Evolutionary conservation across 2,113 vertebrate species (phyloP).

Genomic region (Phaethon lepturus): DNA sequence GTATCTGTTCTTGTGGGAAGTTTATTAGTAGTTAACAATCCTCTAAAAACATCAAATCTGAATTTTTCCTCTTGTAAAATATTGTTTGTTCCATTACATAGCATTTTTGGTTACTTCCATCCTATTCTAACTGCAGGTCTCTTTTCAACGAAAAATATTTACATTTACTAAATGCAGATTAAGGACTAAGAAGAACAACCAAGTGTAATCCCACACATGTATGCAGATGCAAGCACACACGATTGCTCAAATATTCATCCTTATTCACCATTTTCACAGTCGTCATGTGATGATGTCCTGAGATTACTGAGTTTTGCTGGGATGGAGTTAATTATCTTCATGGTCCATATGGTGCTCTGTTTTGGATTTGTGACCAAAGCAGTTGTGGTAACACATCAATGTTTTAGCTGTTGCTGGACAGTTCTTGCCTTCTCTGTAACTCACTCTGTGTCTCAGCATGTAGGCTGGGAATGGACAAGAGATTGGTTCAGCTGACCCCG

Average conservation of each 20-base stretch:
- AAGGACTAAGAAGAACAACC: background rate
- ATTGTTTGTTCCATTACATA: background rate
- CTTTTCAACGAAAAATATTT: background rate
- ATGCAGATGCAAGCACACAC: background rate
- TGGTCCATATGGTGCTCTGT: background rate
- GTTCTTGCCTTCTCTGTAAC: background rate
- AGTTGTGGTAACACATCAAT: accelerated
- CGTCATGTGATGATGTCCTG: background rate
- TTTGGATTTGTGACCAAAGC: background rate
- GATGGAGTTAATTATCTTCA: background rate
- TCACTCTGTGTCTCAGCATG: background rate
- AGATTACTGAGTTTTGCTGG: background rate
- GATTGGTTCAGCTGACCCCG: accelerated
- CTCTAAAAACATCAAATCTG: background rate
- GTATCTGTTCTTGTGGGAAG: background rate
- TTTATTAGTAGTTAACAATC: background rate
- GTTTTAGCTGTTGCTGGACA: background rate
- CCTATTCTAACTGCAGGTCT: background rate
- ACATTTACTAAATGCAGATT: background rate
- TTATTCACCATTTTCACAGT: background rate
- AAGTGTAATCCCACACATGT: background rate
- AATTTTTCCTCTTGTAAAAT: background rate
- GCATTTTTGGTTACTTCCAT: background rate
- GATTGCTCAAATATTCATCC: background rate
- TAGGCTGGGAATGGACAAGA: background rate